Percentiles rank a stretch among this genome's conserved stretches.
Conservation (phyloP, 1,140 invertebrate genomes). For the Temnothorax longispinosus region DNA sequence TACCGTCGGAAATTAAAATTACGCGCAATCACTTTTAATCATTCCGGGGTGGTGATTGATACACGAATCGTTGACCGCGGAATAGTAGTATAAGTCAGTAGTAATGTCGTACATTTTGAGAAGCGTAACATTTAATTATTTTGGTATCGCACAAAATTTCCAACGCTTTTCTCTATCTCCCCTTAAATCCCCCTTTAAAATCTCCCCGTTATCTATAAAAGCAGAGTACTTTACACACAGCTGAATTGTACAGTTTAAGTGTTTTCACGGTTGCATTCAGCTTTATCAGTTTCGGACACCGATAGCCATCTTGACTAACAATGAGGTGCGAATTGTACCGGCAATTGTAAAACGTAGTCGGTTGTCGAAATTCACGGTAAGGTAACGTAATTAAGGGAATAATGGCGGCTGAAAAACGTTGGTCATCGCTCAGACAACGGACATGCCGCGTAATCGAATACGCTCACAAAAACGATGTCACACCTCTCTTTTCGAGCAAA, state of each 20-base stretch:
- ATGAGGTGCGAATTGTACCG: background rate
- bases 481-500: constrained; percentile 65
- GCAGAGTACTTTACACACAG: background rate
- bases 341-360: constrained; percentile 42
- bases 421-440: constrained; percentile 60
- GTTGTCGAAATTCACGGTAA: constrained; percentile 46
- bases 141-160: background rate
- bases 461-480: constrained; percentile 64
- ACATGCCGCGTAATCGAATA: constrained; percentile 56
- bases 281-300: constrained; percentile 7
- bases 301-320: constrained; percentile 11
- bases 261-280: constrained; percentile 7
- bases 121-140: background rate
- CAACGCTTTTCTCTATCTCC: no score
- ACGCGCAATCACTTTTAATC: constrained; percentile 12
- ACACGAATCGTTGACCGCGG: background rate
- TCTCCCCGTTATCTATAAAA: no score
- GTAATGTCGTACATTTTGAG: background rate
- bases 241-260: background rate
- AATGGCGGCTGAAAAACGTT: constrained; percentile 64
- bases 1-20: constrained; percentile 12
- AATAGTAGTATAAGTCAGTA: background rate
- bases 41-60: constrained; percentile 4
- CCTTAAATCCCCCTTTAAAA: no score
- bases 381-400: constrained; percentile 65